phyloP scores from a whole-genome alignment of 2,113 vertebrate species.

The Argyrosomus japonicus region DNA sequence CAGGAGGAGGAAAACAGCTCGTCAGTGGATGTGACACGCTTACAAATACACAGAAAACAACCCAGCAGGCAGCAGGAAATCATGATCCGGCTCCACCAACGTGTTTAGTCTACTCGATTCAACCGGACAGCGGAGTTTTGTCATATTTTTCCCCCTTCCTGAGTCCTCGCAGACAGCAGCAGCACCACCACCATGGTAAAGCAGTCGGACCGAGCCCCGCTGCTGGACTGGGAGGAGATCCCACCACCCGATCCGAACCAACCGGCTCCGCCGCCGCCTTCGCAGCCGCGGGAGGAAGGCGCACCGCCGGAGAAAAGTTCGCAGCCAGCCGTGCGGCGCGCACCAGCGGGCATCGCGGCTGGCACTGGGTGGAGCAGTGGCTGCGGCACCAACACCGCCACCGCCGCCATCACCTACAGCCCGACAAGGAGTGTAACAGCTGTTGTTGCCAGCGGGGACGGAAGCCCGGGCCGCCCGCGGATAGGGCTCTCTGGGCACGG shows the following conservation, averaged over 20 bases:
- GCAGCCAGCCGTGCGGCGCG: conserved; percentile 48
- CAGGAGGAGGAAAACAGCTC: conserved; percentile 52
- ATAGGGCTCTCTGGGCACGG: conserved; percentile 46
- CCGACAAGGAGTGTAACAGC: conserved; percentile 63
- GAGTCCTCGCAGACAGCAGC: conserved; percentile 12
- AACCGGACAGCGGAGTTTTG: conserved; percentile 1
- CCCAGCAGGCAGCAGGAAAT: conserved; percentile 34
- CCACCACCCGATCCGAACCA: conserved; percentile 83
- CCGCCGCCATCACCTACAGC: conserved; percentile 41
- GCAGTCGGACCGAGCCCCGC: conserved; percentile 92
- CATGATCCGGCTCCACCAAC: conserved; percentile 57
- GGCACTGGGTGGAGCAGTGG: conserved; percentile 67
- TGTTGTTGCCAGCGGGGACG: conserved; percentile 65
- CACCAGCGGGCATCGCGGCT: conserved; percentile 47
- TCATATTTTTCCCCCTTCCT: neutral
- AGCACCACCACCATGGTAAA: conserved; percentile 86
- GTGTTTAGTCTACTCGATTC: conserved; percentile 28
- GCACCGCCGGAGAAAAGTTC: conserved; percentile 65
- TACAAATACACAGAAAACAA: conserved; percentile 74
- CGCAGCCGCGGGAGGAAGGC: conserved; percentile 54
- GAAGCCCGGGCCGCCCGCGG: conserved; percentile 47
- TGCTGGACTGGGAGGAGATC: conserved; percentile 94
- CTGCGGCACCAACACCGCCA: neutral
- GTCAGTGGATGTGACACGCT: conserved; percentile 78
- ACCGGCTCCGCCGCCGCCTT: conserved; percentile 56